Conservation (phyloP, 2,113 vertebrate genomes). For the Ploceus nigricollis region DNA sequence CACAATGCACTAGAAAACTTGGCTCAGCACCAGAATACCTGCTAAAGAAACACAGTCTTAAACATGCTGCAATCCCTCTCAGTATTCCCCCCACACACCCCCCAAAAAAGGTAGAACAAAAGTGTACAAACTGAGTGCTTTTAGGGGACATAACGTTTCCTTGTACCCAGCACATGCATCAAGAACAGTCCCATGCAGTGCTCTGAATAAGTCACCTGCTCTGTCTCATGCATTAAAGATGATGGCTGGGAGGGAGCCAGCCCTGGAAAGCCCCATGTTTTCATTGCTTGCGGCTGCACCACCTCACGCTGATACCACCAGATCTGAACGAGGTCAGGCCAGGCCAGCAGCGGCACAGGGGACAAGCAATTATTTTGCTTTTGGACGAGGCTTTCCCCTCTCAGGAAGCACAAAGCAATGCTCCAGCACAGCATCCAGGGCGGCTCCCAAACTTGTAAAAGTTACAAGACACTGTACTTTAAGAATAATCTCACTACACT, state of each 20-base stretch:
- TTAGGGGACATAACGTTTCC: neutral
- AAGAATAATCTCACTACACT: neutral
- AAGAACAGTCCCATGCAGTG: neutral
- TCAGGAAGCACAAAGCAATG: neutral
- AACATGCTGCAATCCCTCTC: neutral
- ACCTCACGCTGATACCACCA: neutral
- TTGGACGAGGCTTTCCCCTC: neutral
- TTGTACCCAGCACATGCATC: neutral
- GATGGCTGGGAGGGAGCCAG: neutral
- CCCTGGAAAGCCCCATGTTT: neutral
- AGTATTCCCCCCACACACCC: accelerated
- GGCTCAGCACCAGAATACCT: neutral
- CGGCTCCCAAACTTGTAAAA: neutral
- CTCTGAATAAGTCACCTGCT: constrained; percentile 1
- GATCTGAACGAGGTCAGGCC: neutral
- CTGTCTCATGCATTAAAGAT: constrained; percentile 4
- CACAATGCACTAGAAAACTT: neutral
- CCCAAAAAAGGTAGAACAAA: neutral
- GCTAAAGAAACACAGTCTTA: neutral
- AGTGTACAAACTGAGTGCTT: neutral
- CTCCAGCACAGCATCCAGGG: neutral
- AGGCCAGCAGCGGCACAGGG: neutral
- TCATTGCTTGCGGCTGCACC: neutral
- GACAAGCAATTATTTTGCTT: neutral
- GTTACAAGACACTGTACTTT: neutral